Percentiles rank a stretch among this genome's conserved stretches.
These are phyloP conservation scores for Coranthus polyacanthus DNA, from an alignment of 2,797 vertebrate genomes.

Conservation along the genomic window DNA sequence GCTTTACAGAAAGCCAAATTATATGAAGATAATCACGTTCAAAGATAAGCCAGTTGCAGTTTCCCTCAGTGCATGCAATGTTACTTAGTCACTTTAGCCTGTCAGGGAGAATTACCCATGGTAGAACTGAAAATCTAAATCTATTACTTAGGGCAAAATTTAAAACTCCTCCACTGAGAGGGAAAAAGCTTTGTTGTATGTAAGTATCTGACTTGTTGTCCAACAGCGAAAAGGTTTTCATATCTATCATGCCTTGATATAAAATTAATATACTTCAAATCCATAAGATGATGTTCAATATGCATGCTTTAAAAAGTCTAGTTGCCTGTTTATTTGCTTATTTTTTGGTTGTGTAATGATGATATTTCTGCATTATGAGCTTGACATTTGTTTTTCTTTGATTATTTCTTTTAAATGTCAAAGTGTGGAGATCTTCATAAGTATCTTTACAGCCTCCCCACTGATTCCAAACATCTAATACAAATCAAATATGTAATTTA, in stretches of 20 bases:
- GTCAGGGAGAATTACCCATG: slow-evolving; percentile 80
- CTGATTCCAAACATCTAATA: slow-evolving; percentile 61
- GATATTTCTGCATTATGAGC: not conserved
- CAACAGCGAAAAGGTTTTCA: slow-evolving; percentile 64
- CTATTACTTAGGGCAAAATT: slow-evolving; percentile 77
- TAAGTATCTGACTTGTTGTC: slow-evolving; percentile 66
- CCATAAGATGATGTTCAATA: slow-evolving; percentile 37
- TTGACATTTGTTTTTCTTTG: slow-evolving; percentile 16
- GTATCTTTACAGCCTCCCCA: slow-evolving; percentile 36
- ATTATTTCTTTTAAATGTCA: slow-evolving; percentile 36
- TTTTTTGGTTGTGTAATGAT: not conserved
- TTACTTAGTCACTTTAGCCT: slow-evolving; percentile 83
- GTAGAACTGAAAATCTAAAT: slow-evolving; percentile 75
- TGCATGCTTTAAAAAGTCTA: slow-evolving; percentile 37
- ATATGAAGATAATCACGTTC: slow-evolving; percentile 84
- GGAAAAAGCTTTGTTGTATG: slow-evolving; percentile 55
- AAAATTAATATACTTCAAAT: slow-evolving; percentile 52
- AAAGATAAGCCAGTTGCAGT: slow-evolving; percentile 83
- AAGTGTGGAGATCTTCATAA: slow-evolving; percentile 26
- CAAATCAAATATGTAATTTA: slow-evolving; percentile 65
- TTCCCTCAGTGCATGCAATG: slow-evolving; percentile 66
- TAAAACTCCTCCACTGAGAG: slow-evolving; percentile 57
- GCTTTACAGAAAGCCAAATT: slow-evolving; percentile 82
- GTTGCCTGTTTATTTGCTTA: slow-evolving; percentile 10
- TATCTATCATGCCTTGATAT: slow-evolving; percentile 52